Evolutionary conservation across 1,140 invertebrate genomes (phyloP).

Genomic region (Leptinotarsa defecta): DNA sequence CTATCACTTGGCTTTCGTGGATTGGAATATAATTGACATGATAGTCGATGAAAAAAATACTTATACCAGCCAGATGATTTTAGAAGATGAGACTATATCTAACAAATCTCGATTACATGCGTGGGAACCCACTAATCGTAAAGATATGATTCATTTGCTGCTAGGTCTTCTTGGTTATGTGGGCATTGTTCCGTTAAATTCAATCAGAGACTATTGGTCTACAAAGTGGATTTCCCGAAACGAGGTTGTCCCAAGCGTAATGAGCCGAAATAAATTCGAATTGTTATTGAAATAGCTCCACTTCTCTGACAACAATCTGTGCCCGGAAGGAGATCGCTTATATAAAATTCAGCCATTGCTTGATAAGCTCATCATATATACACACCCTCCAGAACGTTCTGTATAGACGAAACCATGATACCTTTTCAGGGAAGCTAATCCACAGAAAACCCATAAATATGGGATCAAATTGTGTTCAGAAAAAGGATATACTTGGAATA

Average conservation of each 20-base stretch:
- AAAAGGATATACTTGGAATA: not conserved
- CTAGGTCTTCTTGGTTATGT: not conserved
- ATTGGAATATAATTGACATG: no score
- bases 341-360: no score
- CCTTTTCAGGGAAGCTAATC: constrained; percentile 45
- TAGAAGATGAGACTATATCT: not conserved
- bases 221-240: not conserved
- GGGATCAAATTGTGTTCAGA: constrained; percentile 50
- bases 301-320: no score
- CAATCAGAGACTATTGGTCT: not conserved
- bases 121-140: not conserved
- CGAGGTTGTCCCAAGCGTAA: not conserved
- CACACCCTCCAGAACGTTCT: no score
- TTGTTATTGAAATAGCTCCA: no score
- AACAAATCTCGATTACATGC: not conserved
- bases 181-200: not conserved
- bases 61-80: no score
- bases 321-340: no score
- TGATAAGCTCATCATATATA: no score
- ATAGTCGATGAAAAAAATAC: no score
- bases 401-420: constrained; percentile 38
- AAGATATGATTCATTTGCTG: not conserved
- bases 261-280: no score
- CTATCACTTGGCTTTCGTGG: no score
- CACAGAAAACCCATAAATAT: constrained; percentile 31